These are phyloP conservation scores for Rhagonycha fulva DNA, from an alignment of 2,888 invertebrate genomes.

Conservation along the genomic window DNA sequence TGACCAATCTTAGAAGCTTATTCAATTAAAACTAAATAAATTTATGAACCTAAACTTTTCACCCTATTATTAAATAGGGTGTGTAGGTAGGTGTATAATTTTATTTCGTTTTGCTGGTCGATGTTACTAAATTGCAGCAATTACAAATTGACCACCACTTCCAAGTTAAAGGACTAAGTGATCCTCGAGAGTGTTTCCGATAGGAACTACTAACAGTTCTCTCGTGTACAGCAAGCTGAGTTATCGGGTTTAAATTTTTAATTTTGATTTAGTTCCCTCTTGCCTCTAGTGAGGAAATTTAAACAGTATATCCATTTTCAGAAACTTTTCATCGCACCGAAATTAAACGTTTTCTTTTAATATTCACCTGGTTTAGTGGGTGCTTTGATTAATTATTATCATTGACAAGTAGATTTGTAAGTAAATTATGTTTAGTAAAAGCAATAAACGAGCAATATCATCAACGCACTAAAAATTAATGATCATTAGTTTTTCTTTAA, in stretches of 20 bases:
- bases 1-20: too few species aligned
- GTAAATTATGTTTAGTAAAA: too few species aligned
- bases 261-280: background rate
- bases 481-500: too few species aligned
- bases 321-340: background rate
- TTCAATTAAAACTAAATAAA: too few species aligned
- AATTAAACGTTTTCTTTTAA: background rate
- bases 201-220: background rate
- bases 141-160: background rate
- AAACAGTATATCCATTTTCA: background rate
- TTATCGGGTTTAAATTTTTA: background rate
- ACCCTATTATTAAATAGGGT: background rate
- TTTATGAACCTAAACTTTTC: background rate
- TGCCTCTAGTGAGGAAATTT: background rate
- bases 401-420: too few species aligned
- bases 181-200: background rate
- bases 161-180: background rate
- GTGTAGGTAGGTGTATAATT: background rate
- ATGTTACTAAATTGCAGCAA: background rate
- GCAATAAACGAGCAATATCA: too few species aligned
- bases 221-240: background rate
- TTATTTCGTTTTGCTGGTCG: background rate
- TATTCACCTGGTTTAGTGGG: background rate
- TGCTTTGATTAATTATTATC: too few species aligned
- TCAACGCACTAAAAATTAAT: too few species aligned